These are phyloP conservation scores for Leuciscus waleckii DNA, from an alignment of 2,797 vertebrate species.

Conservation along the genomic window DNA sequence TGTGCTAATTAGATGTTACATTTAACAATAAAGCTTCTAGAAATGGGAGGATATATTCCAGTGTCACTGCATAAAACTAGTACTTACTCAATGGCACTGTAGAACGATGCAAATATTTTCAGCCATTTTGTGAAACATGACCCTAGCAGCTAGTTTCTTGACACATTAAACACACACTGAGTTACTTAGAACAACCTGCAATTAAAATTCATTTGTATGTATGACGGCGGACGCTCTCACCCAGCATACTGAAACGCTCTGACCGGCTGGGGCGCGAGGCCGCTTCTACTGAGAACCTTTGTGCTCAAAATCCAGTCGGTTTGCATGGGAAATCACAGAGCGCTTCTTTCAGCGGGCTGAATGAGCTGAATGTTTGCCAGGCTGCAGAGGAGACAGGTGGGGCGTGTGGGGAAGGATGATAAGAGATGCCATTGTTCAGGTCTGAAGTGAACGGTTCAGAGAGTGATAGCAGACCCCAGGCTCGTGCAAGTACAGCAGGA, in stretches of 20 bases:
- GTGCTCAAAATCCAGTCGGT: constrained; percentile 45
- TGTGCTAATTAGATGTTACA: constrained; percentile 11
- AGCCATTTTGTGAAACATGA: constrained; percentile 15
- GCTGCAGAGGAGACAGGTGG: constrained; percentile 39
- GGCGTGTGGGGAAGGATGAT: constrained; percentile 44
- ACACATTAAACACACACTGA: constrained; percentile 22
- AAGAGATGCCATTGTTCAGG: constrained; percentile 52
- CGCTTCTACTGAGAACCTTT: constrained; percentile 42
- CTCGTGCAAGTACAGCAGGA: constrained; percentile 17
- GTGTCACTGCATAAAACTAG: constrained; percentile 2
- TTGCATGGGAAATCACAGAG: constrained; percentile 32
- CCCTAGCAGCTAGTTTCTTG: constrained; percentile 15
- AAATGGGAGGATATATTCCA: background rate
- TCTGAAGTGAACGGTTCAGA: constrained; percentile 29
- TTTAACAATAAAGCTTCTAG: constrained; percentile 17
- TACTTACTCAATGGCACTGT: background rate
- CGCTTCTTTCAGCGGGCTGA: constrained; percentile 51
- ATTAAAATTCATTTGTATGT: constrained; percentile 35
- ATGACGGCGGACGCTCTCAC: background rate
- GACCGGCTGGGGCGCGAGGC: background rate
- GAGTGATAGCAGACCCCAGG: constrained; percentile 18
- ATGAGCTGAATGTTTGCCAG: constrained; percentile 53
- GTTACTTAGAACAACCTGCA: constrained; percentile 6
- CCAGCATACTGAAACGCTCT: constrained; percentile 14
- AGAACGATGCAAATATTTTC: constrained; percentile 16